phyloP scores from a whole-genome alignment of 1,140 invertebrate genomes.

The Formica exsecta region DNA sequence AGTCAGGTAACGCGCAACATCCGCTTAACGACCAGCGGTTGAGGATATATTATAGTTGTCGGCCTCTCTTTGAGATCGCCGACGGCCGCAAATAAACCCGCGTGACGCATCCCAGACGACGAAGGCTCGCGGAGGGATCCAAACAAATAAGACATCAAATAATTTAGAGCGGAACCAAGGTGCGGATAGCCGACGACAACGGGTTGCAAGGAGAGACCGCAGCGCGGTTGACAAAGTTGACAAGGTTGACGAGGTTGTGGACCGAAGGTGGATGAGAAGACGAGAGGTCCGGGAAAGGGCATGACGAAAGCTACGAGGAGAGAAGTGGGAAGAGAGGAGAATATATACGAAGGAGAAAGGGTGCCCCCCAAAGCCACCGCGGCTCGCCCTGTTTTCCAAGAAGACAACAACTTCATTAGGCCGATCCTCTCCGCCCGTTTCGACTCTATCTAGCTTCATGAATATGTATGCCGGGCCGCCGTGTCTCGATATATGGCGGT shows the following conservation, averaged over 20 bases:
- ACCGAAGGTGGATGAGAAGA: constrained; percentile 67
- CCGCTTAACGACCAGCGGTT: not conserved
- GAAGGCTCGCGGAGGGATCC: constrained; percentile 28
- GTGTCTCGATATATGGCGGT: constrained; percentile 70
- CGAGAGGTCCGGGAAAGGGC: not conserved
- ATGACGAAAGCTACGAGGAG: not conserved
- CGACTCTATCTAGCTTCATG: constrained; percentile 80
- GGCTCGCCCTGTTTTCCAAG: constrained; percentile 83
- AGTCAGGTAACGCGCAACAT: constrained; percentile 30
- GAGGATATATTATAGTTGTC: constrained; percentile 65
- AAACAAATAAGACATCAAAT: constrained; percentile 85
- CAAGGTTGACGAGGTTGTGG: constrained; percentile 76
- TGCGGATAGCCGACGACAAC: constrained; percentile 72
- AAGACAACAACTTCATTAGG: constrained; percentile 86
- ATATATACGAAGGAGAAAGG: constrained; percentile 50
- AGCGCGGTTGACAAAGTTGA: constrained; percentile 73
- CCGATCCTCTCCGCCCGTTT: constrained; percentile 82
- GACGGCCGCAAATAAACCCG: constrained; percentile 81
- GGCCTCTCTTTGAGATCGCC: constrained; percentile 63
- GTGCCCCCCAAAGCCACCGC: constrained; percentile 75
- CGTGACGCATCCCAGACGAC: constrained; percentile 74
- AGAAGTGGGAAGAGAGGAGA: constrained; percentile 65
- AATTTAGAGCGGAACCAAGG: constrained; percentile 76
- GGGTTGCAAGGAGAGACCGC: constrained; percentile 68
- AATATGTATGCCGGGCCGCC: constrained; percentile 81